Evolutionary conservation across 2,888 invertebrate genomes (phyloP).

Genomic region (Latrodectus hesperus): DNA sequence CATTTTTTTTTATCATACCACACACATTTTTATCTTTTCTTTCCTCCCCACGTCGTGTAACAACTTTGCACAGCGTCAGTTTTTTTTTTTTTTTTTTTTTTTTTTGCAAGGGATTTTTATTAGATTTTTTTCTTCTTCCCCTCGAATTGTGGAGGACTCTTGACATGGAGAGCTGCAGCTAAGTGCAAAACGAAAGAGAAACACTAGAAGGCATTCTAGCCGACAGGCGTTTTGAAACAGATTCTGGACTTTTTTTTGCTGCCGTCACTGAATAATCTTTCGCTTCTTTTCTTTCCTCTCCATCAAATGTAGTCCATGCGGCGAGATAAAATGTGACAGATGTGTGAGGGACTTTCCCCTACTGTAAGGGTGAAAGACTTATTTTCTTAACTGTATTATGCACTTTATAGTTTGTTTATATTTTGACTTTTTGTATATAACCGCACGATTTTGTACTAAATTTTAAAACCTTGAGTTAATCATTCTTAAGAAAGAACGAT

Average conservation of each 20-base stretch:
- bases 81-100: too few relatives aligned
- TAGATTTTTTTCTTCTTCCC: background rate
- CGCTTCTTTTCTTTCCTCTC: slow-evolving; percentile 29
- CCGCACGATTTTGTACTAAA: too few relatives aligned
- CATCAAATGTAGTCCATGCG: slow-evolving; percentile 25
- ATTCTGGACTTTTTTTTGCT: slow-evolving; percentile 8
- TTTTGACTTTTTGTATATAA: too few relatives aligned
- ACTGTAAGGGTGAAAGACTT: background rate
- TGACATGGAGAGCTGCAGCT: slow-evolving; percentile 46
- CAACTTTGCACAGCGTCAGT: too few relatives aligned
- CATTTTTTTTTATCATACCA: slow-evolving; percentile 10
- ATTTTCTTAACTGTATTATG: too few relatives aligned
- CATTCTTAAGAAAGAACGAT: too few relatives aligned
- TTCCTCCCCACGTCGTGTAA: background rate
- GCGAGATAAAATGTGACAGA: slow-evolving; percentile 59
- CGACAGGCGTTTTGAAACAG: slow-evolving; percentile 32
- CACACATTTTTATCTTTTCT: slow-evolving; percentile 17
- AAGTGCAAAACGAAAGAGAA: slow-evolving; percentile 53
- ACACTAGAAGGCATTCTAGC: slow-evolving; percentile 16
- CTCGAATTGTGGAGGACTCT: slow-evolving; percentile 12
- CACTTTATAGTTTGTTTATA: too few relatives aligned
- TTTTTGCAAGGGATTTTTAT: too few relatives aligned
- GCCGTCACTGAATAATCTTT: slow-evolving; percentile 19
- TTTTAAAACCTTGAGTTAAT: too few relatives aligned
- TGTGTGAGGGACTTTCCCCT: slow-evolving; percentile 48